Conservation (phyloP, 1,140 invertebrate genomes). For the Drosophila quadrilineata region DNA sequence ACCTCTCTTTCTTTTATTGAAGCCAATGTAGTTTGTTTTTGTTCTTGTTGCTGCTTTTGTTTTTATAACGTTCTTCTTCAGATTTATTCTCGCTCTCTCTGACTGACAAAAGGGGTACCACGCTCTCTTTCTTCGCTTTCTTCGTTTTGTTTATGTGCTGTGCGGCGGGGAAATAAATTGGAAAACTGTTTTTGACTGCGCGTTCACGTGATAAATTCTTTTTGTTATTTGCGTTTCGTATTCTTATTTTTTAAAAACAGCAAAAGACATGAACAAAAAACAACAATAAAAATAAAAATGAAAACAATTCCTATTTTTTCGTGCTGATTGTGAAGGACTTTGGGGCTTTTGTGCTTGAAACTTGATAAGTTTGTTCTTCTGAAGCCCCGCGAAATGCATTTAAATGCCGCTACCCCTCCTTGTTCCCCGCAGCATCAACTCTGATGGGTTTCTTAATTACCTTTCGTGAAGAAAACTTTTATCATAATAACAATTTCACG, state of each 20-base stretch:
- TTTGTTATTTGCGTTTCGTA: conserved; percentile 19
- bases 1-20: conserved; percentile 27
- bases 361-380: conserved; percentile 45
- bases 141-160: conserved; percentile 19
- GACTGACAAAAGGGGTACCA: neutral
- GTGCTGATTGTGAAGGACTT: conserved; percentile 49
- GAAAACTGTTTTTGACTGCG: conserved; percentile 46
- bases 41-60: conserved; percentile 71
- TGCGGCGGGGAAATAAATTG: conserved; percentile 11
- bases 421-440: too few relatives aligned
- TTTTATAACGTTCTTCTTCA: conserved; percentile 71
- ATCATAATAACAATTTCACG: neutral
- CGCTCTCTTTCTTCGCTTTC: neutral
- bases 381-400: conserved; percentile 20
- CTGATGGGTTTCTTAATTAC: conserved; percentile 15
- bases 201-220: conserved; percentile 61
- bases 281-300: too few relatives aligned
- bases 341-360: conserved; percentile 25
- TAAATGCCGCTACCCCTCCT: conserved; percentile 14
- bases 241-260: conserved; percentile 23
- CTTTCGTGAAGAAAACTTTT: neutral
- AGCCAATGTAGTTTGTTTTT: conserved; percentile 15
- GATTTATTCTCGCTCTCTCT: neutral
- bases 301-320: too few relatives aligned
- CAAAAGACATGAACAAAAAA: too few relatives aligned